Conservation (phyloP, 2,113 vertebrate genomes). For the Dasyurus viverrinus region DNA sequence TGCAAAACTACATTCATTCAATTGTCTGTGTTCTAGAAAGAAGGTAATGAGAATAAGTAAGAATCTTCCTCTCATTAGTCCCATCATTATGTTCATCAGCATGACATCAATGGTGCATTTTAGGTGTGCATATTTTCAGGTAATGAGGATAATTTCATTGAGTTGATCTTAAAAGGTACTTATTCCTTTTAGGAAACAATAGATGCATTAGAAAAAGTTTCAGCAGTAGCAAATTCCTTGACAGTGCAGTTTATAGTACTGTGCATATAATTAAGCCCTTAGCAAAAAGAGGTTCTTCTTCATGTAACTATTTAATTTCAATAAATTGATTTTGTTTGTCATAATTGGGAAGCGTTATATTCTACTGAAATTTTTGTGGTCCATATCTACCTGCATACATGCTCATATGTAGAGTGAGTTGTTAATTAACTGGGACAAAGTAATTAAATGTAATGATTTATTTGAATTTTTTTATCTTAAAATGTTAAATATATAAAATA, state of each 20-base stretch:
- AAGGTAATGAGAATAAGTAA: constrained; percentile 29
- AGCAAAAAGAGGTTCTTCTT: neutral
- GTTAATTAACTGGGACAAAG: neutral
- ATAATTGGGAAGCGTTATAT: neutral
- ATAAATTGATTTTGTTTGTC: neutral
- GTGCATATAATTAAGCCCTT: neutral
- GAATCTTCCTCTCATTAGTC: neutral
- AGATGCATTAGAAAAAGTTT: neutral
- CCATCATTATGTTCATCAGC: constrained; percentile 26
- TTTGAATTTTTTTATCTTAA: neutral
- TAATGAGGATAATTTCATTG: constrained; percentile 11
- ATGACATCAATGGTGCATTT: neutral
- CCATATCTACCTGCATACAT: neutral
- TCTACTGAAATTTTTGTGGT: constrained; percentile 30
- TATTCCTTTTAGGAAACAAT: constrained; percentile 5
- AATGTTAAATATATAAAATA: neutral
- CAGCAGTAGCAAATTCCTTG: constrained; percentile 1
- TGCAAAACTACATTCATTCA: neutral
- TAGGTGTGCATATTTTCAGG: constrained; percentile 7
- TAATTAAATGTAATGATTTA: neutral
- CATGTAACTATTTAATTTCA: constrained; percentile 21
- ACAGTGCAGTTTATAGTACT: neutral
- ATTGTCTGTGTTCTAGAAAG: neutral
- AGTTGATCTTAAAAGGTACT: constrained; percentile 38
- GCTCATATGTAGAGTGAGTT: neutral